Percentiles rank a stretch among this genome's conserved stretches.
Evolutionary conservation across 2,113 vertebrate species (phyloP).

Genomic region (Misgurnus anguillicaudatus): DNA sequence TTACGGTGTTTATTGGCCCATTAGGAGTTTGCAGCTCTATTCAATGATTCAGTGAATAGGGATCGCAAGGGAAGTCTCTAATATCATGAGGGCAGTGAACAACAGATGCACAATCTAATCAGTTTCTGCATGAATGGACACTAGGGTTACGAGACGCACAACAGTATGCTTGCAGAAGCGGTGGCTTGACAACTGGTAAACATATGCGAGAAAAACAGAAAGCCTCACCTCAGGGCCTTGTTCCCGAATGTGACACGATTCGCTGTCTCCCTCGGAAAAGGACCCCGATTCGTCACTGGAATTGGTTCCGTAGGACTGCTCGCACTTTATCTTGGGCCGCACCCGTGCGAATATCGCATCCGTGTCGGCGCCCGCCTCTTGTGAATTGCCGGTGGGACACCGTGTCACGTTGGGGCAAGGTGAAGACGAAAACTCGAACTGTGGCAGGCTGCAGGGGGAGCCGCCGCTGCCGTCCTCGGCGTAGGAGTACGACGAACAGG

Average conservation of each 20-base stretch:
- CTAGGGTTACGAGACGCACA: background rate
- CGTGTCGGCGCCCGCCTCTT: slow-evolving; percentile 84
- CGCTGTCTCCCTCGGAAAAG: slow-evolving; percentile 98
- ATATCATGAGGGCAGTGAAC: slow-evolving; percentile 7
- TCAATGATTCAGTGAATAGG: slow-evolving; percentile 10
- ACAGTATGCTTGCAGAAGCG: background rate
- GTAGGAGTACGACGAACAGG: slow-evolving; percentile 97
- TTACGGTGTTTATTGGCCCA: slow-evolving; percentile 24
- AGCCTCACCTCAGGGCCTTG: slow-evolving; percentile 91
- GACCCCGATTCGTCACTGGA: slow-evolving; percentile 98
- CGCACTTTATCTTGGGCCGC: slow-evolving; percentile 97
- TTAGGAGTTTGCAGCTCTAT: slow-evolving; percentile 21
- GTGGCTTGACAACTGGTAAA: background rate
- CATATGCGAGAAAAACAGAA: slow-evolving; percentile 21
- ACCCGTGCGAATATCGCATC: slow-evolving; percentile 86
- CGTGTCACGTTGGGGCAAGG: slow-evolving; percentile 92
- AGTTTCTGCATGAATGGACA: background rate
- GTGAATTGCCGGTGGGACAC: slow-evolving; percentile 87
- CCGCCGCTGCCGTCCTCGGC: slow-evolving; percentile 95
- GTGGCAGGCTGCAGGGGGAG: slow-evolving; percentile 95
- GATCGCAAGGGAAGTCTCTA: slow-evolving; percentile 5
- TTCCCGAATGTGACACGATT: slow-evolving; percentile 95
- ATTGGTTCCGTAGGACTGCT: slow-evolving; percentile 98
- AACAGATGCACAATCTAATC: slow-evolving; percentile 10
- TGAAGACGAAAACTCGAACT: slow-evolving; percentile 97